Conservation (phyloP, 2,888 invertebrate genomes). For the Drosophila demipolita region DNA sequence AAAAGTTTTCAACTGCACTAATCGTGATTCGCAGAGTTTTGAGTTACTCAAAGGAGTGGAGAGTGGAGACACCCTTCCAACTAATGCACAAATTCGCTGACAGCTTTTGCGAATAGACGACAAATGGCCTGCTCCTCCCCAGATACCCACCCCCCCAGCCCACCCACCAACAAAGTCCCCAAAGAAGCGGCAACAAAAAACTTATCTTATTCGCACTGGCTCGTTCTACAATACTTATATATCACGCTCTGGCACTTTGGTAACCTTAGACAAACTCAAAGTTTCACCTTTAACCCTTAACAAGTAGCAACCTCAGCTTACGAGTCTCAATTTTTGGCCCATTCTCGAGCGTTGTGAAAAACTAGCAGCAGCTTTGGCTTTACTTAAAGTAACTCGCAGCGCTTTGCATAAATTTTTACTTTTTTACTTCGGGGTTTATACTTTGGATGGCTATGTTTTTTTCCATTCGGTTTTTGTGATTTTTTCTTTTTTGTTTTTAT, state of each 20-base stretch:
- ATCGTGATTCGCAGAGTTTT: conserved; percentile 49
- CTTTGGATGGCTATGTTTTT: not conserved
- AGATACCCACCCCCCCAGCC: not conserved
- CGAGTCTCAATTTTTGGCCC: conserved; percentile 60
- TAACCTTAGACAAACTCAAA: conserved; percentile 64
- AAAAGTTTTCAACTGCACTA: conserved; percentile 27
- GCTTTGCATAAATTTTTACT: conserved; percentile 76
- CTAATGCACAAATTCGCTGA: conserved; percentile 51
- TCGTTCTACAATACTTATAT: conserved; percentile 49
- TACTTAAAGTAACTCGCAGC: conserved; percentile 75
- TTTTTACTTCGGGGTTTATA: conserved; percentile 26
- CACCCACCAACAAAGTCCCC: conserved; percentile 14
- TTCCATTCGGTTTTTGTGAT: not conserved
- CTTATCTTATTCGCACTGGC: conserved; percentile 53
- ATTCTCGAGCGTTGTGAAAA: conserved; percentile 38
- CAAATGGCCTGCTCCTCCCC: conserved; percentile 43
- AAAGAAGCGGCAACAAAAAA: conserved; percentile 33
- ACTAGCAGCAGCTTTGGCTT: conserved; percentile 65
- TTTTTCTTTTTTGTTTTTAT: not conserved
- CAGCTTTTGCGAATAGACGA: conserved; percentile 51
- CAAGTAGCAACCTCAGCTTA: conserved; percentile 65
- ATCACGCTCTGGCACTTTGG: conserved; percentile 63
- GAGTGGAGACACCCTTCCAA: conserved; percentile 24
- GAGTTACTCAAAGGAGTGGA: conserved; percentile 38
- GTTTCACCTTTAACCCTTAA: conserved; percentile 65